These are phyloP conservation scores for Nesidiocoris tenuis DNA, from an alignment of 2,888 invertebrate species.

Conservation along the genomic window DNA sequence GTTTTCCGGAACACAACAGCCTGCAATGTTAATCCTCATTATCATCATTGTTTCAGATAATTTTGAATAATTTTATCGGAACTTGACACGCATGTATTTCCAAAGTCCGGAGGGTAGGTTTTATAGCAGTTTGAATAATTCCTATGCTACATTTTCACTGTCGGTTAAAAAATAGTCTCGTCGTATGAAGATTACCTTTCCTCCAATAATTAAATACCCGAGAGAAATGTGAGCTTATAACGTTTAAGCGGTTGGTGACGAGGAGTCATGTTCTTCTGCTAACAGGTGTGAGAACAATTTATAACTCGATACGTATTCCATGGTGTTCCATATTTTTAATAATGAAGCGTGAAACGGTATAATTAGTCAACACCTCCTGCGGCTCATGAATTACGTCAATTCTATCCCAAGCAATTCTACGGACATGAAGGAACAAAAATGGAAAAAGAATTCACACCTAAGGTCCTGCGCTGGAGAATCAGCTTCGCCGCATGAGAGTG, in stretches of 20 bases:
- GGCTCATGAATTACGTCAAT: constrained; percentile 18
- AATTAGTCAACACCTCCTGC: constrained; percentile 37
- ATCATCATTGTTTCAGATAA: no score
- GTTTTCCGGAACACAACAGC: no score
- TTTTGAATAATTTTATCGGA: no score
- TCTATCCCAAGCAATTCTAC: neutral
- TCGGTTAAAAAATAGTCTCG: no score
- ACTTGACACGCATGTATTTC: no score
- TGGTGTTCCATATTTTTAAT: constrained; percentile 37
- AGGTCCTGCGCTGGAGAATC: neutral
- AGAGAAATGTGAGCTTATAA: no score
- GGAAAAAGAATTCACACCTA: neutral
- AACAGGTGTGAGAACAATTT: constrained; percentile 39
- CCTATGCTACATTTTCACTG: no score
- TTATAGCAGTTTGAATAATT: no score
- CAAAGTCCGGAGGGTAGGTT: no score
- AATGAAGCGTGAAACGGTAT: constrained; percentile 36
- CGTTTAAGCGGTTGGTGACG: neutral
- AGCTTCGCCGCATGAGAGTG: neutral
- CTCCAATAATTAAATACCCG: no score
- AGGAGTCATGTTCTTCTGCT: neutral
- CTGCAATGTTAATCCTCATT: no score
- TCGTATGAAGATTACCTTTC: no score
- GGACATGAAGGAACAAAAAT: neutral
- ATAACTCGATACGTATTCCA: neutral